A percentile compares a stretch with the other conserved stretches of the same genome.
Evolutionary conservation across 2,113 vertebrate species (phyloP).

Genomic region (Trogon melanurus): DNA sequence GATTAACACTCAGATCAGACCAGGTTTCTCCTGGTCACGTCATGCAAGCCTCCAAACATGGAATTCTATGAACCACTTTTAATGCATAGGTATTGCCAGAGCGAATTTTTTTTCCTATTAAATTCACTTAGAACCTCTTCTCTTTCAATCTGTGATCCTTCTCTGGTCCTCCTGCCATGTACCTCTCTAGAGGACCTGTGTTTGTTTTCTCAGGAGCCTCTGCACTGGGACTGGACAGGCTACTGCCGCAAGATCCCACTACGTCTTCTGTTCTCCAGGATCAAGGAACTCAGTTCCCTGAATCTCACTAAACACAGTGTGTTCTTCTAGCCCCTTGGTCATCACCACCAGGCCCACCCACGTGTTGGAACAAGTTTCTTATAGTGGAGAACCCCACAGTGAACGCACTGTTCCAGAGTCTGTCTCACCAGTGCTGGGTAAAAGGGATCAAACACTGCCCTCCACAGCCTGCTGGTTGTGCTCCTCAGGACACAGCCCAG

Average conservation of each 20-base stretch:
- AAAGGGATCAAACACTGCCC: not conserved
- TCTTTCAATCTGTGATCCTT: not conserved
- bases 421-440: not conserved
- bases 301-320: not conserved
- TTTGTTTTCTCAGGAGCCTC: no score
- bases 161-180: no score
- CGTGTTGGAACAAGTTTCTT: not conserved
- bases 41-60: not conserved
- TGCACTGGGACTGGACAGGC: no score
- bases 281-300: not conserved
- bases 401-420: no score
- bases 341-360: not conserved
- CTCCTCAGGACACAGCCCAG: not conserved
- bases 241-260: not conserved
- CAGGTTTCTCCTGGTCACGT: not conserved
- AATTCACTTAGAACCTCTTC: not conserved
- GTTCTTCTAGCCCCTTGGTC: no score
- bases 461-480: not conserved
- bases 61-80: not conserved
- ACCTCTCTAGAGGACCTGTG: no score
- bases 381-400: not conserved
- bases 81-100: not conserved
- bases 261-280: not conserved
- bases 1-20: not conserved
- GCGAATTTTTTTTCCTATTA: not conserved